Evolutionary conservation across 2,797 vertebrate species (phyloP).

Genomic region (Danio tinwini): DNA sequence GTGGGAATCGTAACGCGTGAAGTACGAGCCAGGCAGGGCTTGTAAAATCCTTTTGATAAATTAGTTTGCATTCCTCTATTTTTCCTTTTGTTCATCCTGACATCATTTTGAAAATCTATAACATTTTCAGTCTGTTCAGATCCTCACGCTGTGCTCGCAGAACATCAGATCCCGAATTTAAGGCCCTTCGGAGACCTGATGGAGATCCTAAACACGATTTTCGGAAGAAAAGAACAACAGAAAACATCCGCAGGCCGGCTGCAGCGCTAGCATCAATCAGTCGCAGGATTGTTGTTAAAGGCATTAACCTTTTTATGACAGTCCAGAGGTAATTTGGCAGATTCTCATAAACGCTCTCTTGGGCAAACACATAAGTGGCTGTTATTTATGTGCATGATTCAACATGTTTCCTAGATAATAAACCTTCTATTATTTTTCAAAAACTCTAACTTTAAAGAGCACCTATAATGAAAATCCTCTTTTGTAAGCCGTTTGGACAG

Average conservation of each 20-base stretch:
- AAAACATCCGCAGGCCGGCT: conserved; percentile 71
- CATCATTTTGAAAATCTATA: conserved; percentile 89
- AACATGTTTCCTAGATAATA: too few species aligned
- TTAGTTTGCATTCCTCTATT: conserved; percentile 87
- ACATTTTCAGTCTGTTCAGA: conserved; percentile 93
- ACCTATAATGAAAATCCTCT: too few species aligned
- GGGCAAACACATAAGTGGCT: conserved; percentile 13
- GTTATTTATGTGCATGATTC: not conserved
- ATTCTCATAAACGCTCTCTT: conserved; percentile 16
- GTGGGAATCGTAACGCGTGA: conserved; percentile 70
- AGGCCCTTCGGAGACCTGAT: conserved; percentile 84
- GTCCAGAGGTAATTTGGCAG: conserved; percentile 26
- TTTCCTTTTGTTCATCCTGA: conserved; percentile 82
- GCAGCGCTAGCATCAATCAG: conserved; percentile 84
- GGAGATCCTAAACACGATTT: conserved; percentile 85
- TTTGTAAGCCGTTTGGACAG: too few species aligned
- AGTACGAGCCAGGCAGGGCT: conserved; percentile 78
- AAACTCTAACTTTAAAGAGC: too few species aligned
- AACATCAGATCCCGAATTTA: conserved; percentile 86
- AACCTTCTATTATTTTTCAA: too few species aligned
- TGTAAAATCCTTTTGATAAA: conserved; percentile 86
- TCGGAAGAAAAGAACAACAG: conserved; percentile 58
- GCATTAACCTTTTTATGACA: conserved; percentile 63
- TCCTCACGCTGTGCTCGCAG: conserved; percentile 86
- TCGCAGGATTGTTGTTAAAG: conserved; percentile 76